A percentile compares a stretch with the other conserved stretches of the same genome.
phyloP scores from a whole-genome alignment of 2,888 invertebrate species.

The Ashinkailepas kermadecensis region DNA sequence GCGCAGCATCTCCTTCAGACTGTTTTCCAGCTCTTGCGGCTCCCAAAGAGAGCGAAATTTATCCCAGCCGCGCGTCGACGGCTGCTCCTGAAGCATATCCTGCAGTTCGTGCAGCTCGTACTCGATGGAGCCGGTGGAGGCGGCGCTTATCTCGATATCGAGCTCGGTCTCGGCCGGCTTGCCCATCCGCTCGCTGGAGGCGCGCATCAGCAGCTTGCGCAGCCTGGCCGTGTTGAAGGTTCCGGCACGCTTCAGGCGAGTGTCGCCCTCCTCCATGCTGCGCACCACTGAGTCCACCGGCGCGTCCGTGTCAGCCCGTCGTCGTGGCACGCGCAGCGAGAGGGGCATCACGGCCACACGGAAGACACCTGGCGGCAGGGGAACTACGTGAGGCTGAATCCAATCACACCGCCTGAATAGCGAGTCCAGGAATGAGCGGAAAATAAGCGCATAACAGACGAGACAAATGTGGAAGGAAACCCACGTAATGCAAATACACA shows the following conservation, averaged over 20 bases:
- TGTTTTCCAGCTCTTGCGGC: conserved; percentile 14
- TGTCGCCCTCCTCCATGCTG: conserved; percentile 8
- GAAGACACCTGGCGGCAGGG: too few relatives aligned
- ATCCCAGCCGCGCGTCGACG: background rate
- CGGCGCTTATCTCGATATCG: background rate
- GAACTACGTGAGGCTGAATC: too few relatives aligned
- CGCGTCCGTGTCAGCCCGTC: background rate
- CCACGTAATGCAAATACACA: too few relatives aligned
- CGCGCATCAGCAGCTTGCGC: background rate
- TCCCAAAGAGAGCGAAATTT: background rate
- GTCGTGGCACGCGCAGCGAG: background rate
- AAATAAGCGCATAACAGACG: too few relatives aligned
- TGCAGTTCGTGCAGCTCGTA: background rate
- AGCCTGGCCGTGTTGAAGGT: background rate
- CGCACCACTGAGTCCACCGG: background rate
- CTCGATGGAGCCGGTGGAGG: background rate
- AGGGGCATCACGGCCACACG: background rate
- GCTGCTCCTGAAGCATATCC: background rate
- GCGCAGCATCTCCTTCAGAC: background rate
- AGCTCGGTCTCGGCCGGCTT: background rate
- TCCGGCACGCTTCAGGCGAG: background rate
- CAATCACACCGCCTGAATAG: too few relatives aligned
- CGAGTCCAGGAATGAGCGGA: too few relatives aligned
- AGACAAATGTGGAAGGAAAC: too few relatives aligned
- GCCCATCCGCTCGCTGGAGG: background rate